Evolutionary conservation across 2,888 invertebrate genomes (phyloP).

Genomic region (Ecliptopera silaceata): DNA sequence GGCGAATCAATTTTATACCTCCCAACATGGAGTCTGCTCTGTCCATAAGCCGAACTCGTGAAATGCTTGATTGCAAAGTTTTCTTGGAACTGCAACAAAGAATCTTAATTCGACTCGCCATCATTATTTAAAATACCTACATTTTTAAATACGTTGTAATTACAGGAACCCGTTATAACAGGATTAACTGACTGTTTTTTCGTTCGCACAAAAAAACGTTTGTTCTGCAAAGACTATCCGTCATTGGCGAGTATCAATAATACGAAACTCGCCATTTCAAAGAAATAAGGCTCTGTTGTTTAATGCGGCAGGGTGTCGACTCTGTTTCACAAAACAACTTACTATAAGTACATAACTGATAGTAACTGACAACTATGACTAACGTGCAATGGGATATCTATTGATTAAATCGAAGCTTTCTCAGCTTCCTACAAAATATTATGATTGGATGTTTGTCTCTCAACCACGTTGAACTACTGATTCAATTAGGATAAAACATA

Average conservation of each 20-base stretch:
- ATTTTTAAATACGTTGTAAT: constrained; percentile 1
- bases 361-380: constrained; percentile 18
- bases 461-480: no score
- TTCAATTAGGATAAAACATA: no score
- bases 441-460: no score
- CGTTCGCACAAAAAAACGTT: not conserved
- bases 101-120: constrained; percentile 13
- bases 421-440: no score
- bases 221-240: no score
- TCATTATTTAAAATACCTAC: constrained; percentile 2
- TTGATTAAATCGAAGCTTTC: constrained; percentile 25
- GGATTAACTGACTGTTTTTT: no score
- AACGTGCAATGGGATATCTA: constrained; percentile 21
- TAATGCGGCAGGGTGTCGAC: not conserved
- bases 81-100: constrained; percentile 26
- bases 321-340: not conserved
- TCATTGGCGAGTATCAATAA: not conserved
- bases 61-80: constrained; percentile 14
- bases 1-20: not conserved
- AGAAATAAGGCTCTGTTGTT: not conserved
- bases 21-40: not conserved
- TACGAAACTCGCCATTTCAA: not conserved
- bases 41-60: constrained; percentile 9
- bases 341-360: no score
- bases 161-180: not conserved